Conservation (phyloP, 2,888 invertebrate species). For the Scelioninae gen. 1 region DNA sequence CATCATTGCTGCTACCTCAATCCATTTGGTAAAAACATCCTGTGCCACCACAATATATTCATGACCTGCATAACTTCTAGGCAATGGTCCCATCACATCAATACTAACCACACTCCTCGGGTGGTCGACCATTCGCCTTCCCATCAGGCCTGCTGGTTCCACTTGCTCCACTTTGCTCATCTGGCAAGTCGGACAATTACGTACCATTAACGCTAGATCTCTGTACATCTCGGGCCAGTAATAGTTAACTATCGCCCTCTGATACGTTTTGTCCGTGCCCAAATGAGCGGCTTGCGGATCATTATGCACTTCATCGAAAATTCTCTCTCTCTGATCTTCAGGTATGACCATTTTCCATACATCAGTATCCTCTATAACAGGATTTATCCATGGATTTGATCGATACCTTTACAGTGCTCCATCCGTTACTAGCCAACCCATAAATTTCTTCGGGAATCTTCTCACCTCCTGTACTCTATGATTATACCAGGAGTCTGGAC, state of each 20-base stretch:
- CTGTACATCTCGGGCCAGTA: constrained; percentile 44
- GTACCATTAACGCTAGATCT: too few relatives aligned
- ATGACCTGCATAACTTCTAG: neutral
- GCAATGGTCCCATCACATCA: constrained; percentile 41
- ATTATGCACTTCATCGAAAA: constrained; percentile 12
- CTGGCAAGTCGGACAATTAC: constrained; percentile 21
- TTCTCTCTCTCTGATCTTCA: constrained; percentile 44
- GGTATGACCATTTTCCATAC: constrained; percentile 69
- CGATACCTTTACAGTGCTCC: constrained; percentile 40
- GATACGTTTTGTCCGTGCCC: constrained; percentile 30
- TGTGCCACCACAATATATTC: constrained; percentile 25
- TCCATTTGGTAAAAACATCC: constrained; percentile 36
- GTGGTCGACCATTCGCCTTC: constrained; percentile 15
- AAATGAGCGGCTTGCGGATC: too few relatives aligned
- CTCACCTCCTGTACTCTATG: constrained; percentile 17
- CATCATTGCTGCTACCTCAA: neutral
- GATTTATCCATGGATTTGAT: too few relatives aligned
- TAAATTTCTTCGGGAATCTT: constrained; percentile 34
- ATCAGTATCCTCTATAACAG: constrained; percentile 36
- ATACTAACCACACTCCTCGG: too few relatives aligned
- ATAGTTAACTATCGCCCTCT: constrained; percentile 23
- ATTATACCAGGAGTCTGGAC: constrained; percentile 55
- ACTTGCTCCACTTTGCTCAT: constrained; percentile 18
- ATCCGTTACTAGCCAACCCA: constrained; percentile 48
- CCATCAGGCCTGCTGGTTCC: constrained; percentile 15